Evolutionary conservation across 2,113 vertebrate genomes (phyloP).

Genomic region (Maccullochella peelii): DNA sequence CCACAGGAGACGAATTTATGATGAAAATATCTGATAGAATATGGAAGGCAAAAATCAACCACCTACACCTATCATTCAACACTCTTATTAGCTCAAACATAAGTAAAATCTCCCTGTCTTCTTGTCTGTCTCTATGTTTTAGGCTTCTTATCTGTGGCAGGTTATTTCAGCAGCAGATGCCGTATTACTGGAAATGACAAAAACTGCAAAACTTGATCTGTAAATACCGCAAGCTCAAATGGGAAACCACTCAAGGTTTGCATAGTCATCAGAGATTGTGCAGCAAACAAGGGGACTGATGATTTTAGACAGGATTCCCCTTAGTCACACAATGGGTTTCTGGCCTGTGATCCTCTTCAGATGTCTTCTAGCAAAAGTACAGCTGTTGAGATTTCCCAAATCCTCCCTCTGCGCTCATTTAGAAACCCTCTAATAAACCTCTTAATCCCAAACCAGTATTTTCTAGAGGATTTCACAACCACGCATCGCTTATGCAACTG

Average conservation of each 20-base stretch:
- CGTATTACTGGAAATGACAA: neutral
- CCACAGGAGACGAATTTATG: neutral
- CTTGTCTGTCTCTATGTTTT: neutral
- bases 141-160: slow-evolving; percentile 2
- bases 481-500: slow-evolving; percentile 64
- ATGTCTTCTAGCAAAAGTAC: slow-evolving; percentile 53
- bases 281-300: slow-evolving; percentile 3
- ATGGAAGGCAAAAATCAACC: neutral
- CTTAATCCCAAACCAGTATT: slow-evolving; percentile 70
- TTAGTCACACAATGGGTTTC: slow-evolving; percentile 19
- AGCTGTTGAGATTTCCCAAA: slow-evolving; percentile 47
- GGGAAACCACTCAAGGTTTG: neutral
- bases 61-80: neutral
- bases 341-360: slow-evolving; percentile 37
- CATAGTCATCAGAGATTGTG: slow-evolving; percentile 2
- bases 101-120: neutral
- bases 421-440: slow-evolving; percentile 60
- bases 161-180: neutral
- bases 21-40: neutral
- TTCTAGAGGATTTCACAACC: slow-evolving; percentile 67
- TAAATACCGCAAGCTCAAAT: slow-evolving; percentile 27
- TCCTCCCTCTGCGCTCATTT: slow-evolving; percentile 54
- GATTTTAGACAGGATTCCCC: slow-evolving; percentile 40
- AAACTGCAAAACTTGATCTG: slow-evolving; percentile 1
- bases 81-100: neutral